Conservation (phyloP, 2,113 vertebrate species). For the Nicator chloris region DNA sequence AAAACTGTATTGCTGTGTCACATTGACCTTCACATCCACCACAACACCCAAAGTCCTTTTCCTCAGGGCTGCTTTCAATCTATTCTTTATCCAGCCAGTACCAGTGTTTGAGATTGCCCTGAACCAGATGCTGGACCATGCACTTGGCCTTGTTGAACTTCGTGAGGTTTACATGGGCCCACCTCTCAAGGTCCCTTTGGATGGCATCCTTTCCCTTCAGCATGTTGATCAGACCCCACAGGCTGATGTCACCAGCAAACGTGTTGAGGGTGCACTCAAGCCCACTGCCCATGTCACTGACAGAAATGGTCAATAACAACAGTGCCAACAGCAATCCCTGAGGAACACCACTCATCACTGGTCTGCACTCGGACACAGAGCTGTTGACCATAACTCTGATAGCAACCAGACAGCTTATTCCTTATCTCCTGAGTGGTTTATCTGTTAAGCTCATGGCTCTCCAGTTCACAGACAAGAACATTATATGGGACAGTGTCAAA, state of each 20-base stretch:
- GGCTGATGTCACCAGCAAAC: not conserved
- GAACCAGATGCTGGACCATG: not conserved
- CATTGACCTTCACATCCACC: not conserved
- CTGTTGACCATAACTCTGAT: not conserved
- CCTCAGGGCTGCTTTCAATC: not conserved
- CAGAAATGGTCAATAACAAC: not conserved
- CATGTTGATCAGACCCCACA: fast-evolving
- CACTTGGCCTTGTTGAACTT: not conserved
- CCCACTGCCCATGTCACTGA: not conserved
- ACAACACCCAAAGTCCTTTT: not conserved
- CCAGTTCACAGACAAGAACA: not conserved
- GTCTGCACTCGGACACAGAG: fast-evolving
- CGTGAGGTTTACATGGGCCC: not conserved
- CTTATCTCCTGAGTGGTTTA: not conserved
- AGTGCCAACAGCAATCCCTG: not conserved
- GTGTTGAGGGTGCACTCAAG: not conserved
- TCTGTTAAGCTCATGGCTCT: not conserved
- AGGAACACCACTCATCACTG: no score
- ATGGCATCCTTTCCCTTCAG: not conserved
- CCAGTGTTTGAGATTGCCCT: not conserved
- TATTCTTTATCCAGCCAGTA: not conserved
- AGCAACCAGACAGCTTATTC: not conserved
- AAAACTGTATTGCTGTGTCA: not conserved
- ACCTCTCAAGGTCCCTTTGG: no score
- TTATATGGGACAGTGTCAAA: not conserved